Evolutionary conservation across 1,140 invertebrate genomes (phyloP), one percentile per base, ranked within the genome.

Genomic region (Riptortus pedestris): DNA sequence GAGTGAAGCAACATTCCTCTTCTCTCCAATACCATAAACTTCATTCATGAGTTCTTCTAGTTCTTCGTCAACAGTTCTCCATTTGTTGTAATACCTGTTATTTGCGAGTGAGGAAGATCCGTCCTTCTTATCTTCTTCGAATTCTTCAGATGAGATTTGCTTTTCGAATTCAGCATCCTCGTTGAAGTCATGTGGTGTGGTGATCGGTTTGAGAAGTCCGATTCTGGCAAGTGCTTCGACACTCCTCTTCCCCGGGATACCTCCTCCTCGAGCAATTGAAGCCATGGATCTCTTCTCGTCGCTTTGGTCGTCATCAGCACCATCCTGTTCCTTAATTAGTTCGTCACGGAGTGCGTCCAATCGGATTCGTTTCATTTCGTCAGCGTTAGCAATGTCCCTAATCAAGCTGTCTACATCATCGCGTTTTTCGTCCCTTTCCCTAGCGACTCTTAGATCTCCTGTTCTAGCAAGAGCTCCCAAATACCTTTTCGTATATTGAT

Each of bases 211-310:
- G 1, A 33, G 28, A 9, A 33, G 57, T 29, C 48, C 48, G 47
- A 51, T 47, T n/a, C 33, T 27, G n/a, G 52, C 28, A 2, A 28
- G 16, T 2, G 51, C 51, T 59, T 38, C 28, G 5, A 38, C 57
- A 29, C 28, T 59, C 33, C 57, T 59, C 29, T 59, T 59, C 2
- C 28, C 57, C n/a, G 69, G 69, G 22, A 70, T 33, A n/a, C 48
- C 55, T 5, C 69, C 69, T 16, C 60, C 47, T 31, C 66, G 33
- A 2, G 65, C 67, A 9, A 70, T 60, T 3, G 69, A 67, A 1
- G 68, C 59, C 22, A 69, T 20, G 2, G 68, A 68, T 9, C 67
- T 48, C 29, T 69, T 70, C 28, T 71, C 69, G 22, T 67, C 63
- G 7, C 64, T 63, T 12, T 43, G n/a, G 2, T 59, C 60, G 1